Percentiles rank a stretch among this genome's conserved stretches.
Evolutionary conservation across 1,140 invertebrate genomes (phyloP).

Genomic region (Euura lappo): DNA sequence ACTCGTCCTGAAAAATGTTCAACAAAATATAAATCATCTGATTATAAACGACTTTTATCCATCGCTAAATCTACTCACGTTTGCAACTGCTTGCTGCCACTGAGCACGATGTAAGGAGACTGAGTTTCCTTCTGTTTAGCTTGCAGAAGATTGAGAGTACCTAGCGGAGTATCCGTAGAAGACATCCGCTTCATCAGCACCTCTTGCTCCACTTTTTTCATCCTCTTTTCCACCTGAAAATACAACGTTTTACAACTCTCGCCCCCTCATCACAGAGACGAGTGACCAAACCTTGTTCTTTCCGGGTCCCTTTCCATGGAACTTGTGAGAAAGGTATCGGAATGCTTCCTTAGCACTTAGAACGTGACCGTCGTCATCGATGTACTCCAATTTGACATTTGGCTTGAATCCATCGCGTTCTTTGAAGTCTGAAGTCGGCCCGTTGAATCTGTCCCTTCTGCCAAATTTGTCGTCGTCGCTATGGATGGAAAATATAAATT

Average conservation of each 20-base stretch:
- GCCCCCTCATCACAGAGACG: constrained; percentile 13
- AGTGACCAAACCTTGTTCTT: constrained; percentile 85
- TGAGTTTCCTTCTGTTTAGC: constrained; percentile 97
- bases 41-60: background rate
- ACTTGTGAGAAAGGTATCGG: constrained; percentile 93
- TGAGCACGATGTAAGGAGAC: constrained; percentile 93
- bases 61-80: constrained; percentile 40
- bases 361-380: constrained; percentile 92
- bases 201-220: constrained; percentile 95
- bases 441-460: constrained; percentile 80
- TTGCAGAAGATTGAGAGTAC: constrained; percentile 91
- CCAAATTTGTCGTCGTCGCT: constrained; percentile 86
- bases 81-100: constrained; percentile 79
- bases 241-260: background rate
- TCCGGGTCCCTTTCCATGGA: constrained; percentile 98
- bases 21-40: background rate
- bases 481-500: constrained; percentile 26
- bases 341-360: constrained; percentile 97
- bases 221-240: constrained; percentile 82
- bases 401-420: constrained; percentile 95
- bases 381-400: constrained; percentile 96
- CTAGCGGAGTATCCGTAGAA: constrained; percentile 95
- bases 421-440: constrained; percentile 90
- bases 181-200: constrained; percentile 98
- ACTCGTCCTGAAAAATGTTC: constrained; percentile 41